Percentiles rank a stretch among this genome's conserved stretches.
Evolutionary conservation across 23 tunicate genomes (phyloP).

Genomic region (Pegea sp.): DNA sequence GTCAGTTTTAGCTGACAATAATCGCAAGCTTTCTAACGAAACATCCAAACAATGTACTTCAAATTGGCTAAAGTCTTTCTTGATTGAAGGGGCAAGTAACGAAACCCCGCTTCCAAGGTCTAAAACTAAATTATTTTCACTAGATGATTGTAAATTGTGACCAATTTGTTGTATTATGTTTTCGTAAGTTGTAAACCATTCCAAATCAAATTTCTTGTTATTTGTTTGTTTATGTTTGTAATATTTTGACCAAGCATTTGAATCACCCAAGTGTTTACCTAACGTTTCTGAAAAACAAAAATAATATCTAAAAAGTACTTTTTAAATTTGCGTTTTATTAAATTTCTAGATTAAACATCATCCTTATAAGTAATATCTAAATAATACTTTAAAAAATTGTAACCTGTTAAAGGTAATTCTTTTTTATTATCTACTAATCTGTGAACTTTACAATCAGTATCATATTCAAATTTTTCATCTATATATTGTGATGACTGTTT

Average conservation of each 20-base stretch:
- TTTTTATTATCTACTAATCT: neutral
- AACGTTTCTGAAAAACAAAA: slow-evolving; percentile 4
- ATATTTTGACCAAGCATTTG: slow-evolving; percentile 18
- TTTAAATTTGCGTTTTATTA: too few relatives aligned
- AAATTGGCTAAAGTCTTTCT: neutral
- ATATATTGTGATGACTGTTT: neutral
- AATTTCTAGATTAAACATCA: too few relatives aligned
- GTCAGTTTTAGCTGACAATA: neutral
- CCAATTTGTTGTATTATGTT: slow-evolving; percentile 5
- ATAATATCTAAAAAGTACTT: neutral
- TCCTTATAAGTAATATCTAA: too few relatives aligned
- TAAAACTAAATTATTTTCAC: slow-evolving; percentile 1
- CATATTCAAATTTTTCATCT: neutral
- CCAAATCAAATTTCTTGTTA: neutral
- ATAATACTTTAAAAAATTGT: too few relatives aligned
- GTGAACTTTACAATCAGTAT: neutral
- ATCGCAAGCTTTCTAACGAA: slow-evolving; percentile 18
- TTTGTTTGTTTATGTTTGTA: slow-evolving; percentile 6
- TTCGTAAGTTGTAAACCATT: slow-evolving; percentile 55
- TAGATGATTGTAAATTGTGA: neutral
- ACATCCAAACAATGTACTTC: slow-evolving; percentile 48
- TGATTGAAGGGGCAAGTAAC: slow-evolving; percentile 17
- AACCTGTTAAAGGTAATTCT: neutral
- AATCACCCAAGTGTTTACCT: slow-evolving; percentile 4
- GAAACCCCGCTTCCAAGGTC: slow-evolving; percentile 73